These are phyloP conservation scores for Lingula anatina DNA, from an alignment of 2,888 invertebrate species.

Conservation along the genomic window DNA sequence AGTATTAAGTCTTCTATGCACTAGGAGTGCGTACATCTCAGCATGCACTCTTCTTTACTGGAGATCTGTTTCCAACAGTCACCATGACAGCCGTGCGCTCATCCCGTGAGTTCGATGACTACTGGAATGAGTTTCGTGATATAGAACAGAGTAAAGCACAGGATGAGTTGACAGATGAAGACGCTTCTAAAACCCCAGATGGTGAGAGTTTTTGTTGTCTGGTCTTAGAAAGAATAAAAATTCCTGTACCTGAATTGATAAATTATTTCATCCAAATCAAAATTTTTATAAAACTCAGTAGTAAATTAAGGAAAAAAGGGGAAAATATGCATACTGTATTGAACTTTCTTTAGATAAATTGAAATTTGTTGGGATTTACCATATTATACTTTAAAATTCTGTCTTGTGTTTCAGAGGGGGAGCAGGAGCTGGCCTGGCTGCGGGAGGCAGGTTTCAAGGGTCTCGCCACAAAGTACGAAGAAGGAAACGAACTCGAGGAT, in stretches of 20 bases:
- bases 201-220: slow-evolving; percentile 16
- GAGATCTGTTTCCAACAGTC: too few relatives aligned
- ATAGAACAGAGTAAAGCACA: slow-evolving; percentile 25
- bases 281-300: too few relatives aligned
- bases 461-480: slow-evolving; percentile 64
- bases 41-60: too few relatives aligned
- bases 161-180: slow-evolving; percentile 26
- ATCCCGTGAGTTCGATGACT: slow-evolving; percentile 22
- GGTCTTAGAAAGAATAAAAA: neutral
- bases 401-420: slow-evolving; percentile 62
- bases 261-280: too few relatives aligned
- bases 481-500: too few relatives aligned
- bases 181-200: slow-evolving; percentile 33
- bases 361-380: too few relatives aligned
- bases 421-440: slow-evolving; percentile 73
- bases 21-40: too few relatives aligned
- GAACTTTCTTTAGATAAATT: too few relatives aligned
- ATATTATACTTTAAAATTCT: neutral
- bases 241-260: neutral
- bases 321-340: too few relatives aligned
- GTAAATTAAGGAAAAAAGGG: too few relatives aligned
- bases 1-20: too few relatives aligned
- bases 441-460: slow-evolving; percentile 69
- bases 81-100: too few relatives aligned
- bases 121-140: slow-evolving; percentile 31